Conservation (phyloP, 2,797 vertebrate species). For the Poecilia picta region DNA sequence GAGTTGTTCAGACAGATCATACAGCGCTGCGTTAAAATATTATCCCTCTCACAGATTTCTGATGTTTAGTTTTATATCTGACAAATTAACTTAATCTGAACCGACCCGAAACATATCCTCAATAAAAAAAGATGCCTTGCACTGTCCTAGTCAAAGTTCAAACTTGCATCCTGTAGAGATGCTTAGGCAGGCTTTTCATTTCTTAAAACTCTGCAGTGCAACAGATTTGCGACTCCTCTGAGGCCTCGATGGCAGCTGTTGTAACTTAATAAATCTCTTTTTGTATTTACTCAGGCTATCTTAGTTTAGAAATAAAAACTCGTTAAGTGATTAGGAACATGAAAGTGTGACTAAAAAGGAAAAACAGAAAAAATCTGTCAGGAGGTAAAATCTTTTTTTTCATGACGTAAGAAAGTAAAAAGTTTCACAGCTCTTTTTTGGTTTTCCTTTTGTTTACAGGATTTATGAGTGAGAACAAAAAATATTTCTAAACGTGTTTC, state of each 20-base stretch:
- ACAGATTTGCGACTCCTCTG: neutral
- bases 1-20: conserved; percentile 18
- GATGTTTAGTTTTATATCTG: neutral
- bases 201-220: neutral
- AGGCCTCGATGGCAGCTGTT: neutral
- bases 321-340: neutral
- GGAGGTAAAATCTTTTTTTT: neutral
- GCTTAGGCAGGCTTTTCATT: neutral
- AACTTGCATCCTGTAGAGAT: neutral
- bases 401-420: neutral
- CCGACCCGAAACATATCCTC: neutral
- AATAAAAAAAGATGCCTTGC: neutral
- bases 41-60: neutral
- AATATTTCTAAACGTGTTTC: conserved; percentile 8
- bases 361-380: neutral
- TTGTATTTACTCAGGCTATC: neutral
- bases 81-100: neutral
- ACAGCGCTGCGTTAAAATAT: neutral
- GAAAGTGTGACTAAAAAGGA: neutral
- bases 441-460: conserved; percentile 25
- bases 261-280: neutral
- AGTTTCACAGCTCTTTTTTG: conserved; percentile 1
- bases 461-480: conserved; percentile 43
- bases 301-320: neutral
- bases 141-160: neutral